These are phyloP conservation scores for Phaonia tiefii DNA, from an alignment of 2,888 invertebrate genomes.

Conservation along the genomic window DNA sequence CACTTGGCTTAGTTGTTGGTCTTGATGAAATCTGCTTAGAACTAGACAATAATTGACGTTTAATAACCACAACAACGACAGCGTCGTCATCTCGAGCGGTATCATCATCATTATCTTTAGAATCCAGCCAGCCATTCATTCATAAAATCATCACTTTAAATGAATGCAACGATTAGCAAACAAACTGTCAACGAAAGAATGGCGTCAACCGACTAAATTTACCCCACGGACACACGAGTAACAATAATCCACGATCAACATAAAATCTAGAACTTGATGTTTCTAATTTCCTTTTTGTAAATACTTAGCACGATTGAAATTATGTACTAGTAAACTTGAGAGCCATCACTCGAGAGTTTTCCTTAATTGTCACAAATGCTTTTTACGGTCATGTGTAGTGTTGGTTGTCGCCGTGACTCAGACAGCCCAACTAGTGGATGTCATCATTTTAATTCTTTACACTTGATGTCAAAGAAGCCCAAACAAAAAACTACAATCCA, in stretches of 20 bases:
- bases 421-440: not conserved
- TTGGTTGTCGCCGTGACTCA: not conserved
- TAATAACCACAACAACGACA: slow-evolving; percentile 34
- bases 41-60: slow-evolving; percentile 53
- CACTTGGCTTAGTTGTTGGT: not conserved
- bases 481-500: not conserved
- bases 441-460: slow-evolving; percentile 28
- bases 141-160: slow-evolving; percentile 6
- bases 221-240: not conserved
- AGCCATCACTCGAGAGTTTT: not conserved
- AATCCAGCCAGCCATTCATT: not conserved
- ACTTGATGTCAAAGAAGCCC: slow-evolving; percentile 9
- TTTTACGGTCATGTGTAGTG: not conserved
- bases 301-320: slow-evolving; percentile 15
- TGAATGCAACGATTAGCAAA: slow-evolving; percentile 16
- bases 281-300: slow-evolving; percentile 36
- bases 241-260: slow-evolving; percentile 13
- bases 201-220: slow-evolving; percentile 55
- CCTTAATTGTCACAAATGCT: slow-evolving; percentile 58
- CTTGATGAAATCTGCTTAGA: slow-evolving; percentile 44
- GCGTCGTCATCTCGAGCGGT: not conserved
- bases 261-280: slow-evolving; percentile 11
- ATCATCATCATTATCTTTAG: not conserved
- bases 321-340: not conserved
- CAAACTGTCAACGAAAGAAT: slow-evolving; percentile 48